Evolutionary conservation across 2,797 vertebrate species (phyloP).

Genomic region (Melanotaenia maccullochi): DNA sequence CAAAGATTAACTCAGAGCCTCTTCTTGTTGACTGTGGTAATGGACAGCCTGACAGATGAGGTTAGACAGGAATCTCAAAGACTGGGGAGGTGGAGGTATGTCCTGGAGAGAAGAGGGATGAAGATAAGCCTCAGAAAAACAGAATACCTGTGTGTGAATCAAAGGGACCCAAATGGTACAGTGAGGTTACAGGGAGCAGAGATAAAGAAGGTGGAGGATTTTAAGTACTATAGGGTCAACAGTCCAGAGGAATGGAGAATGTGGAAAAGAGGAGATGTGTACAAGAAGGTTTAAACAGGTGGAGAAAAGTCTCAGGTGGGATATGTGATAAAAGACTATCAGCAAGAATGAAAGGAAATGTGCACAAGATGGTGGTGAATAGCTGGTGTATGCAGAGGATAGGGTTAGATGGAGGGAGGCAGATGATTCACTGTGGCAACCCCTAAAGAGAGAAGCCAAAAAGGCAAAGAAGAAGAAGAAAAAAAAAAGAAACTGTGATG

Average conservation of each 20-base stretch:
- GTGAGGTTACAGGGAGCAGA: not conserved
- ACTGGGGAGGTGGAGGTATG: not conserved
- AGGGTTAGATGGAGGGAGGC: not conserved
- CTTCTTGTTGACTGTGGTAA: not conserved
- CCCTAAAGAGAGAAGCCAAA: not conserved
- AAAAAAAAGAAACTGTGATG: not conserved
- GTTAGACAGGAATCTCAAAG: not conserved
- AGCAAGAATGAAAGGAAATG: not conserved
- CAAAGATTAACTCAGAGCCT: not conserved
- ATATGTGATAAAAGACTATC: not conserved
- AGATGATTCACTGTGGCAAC: not conserved
- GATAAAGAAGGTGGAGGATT: not conserved
- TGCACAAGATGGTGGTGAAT: not conserved
- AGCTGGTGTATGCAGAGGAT: not conserved
- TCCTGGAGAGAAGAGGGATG: not conserved
- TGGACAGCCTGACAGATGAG: conserved; percentile 1
- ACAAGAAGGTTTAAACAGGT: not conserved
- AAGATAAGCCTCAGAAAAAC: not conserved
- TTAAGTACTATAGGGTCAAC: not conserved
- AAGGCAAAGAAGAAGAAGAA: not conserved
- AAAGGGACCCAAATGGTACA: not conserved
- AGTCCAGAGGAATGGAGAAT: not conserved
- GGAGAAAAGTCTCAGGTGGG: not conserved
- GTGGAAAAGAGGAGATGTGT: not conserved
- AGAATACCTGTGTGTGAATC: not conserved